Evolutionary conservation across 2,797 vertebrate genomes (phyloP), one percentile per base, ranked within the genome.

Genomic region (Dendrocincla tyrannina): DNA sequence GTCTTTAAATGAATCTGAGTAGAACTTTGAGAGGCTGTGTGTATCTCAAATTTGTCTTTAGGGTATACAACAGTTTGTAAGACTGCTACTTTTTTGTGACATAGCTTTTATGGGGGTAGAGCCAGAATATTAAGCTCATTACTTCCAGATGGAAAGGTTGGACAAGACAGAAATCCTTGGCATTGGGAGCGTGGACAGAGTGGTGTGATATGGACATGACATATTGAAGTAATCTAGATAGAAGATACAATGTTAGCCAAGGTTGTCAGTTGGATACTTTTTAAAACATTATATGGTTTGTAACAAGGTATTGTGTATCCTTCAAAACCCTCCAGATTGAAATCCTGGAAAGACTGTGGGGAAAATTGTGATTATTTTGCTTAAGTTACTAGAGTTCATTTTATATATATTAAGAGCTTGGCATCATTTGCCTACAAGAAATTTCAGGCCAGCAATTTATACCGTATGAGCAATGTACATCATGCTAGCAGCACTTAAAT

Each of bases 221-320:
- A 98, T 98, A 97, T 98, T 98, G 98, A 98, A 98, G 89, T 97
- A 98, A 98, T 98, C 98, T 97, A 98, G 98, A 98, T 98, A 97
- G 98, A 98, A 98, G 98, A 98, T 98, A 97, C 95, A 95, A 92
- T 91, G 93, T 92, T 97, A 97, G 98, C 98, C 98, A 98, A 97
- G 96, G 97, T 97, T 98, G 98, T 98, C 98, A 97, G 98, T 97
- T 97, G 97, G 97, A 98, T 97, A 97, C 96, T 97, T 98, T 98
- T 96, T 82, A 96, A 98, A 98, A 97, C 97, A 95, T 98, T 98
- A 98, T 98, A 97, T 97, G 97, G 96, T 98, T 98, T 98, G 97
- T 98, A 98, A 98, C 97, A 98, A 98, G 97, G 97, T 97, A 98
- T 98, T 98, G 97, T 97, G 97, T 98, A 96, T 98, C 98, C 97